Conservation (phyloP, 2,113 vertebrate genomes). For the Tachuris rubrigastra region DNA sequence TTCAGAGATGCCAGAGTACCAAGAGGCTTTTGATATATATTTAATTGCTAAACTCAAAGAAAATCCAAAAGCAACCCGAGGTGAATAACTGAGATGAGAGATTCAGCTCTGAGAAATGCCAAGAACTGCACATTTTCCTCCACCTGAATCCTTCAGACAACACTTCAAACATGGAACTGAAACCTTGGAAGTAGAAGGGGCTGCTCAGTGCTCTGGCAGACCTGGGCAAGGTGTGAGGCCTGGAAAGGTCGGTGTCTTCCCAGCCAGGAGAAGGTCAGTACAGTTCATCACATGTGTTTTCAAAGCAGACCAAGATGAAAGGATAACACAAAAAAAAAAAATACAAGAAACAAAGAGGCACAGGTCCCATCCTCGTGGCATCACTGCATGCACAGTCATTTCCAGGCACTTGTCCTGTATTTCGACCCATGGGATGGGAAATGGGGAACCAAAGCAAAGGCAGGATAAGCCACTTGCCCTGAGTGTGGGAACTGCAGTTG, state of each 20-base stretch:
- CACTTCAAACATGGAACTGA: neutral
- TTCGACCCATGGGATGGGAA: neutral
- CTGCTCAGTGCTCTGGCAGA: neutral
- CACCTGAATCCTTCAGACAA: neutral
- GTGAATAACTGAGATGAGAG: neutral
- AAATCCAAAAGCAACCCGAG: neutral
- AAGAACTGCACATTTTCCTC: neutral
- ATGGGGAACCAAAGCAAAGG: neutral
- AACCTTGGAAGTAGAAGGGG: neutral
- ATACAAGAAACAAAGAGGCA: accelerated
- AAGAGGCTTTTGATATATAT: conserved; percentile 47
- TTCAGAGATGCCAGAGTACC: neutral
- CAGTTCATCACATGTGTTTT: accelerated
- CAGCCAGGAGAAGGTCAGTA: neutral
- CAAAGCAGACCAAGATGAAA: neutral
- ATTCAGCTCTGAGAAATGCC: neutral
- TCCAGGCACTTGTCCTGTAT: neutral
- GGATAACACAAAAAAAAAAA: too few relatives aligned
- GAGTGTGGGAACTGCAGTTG: too few relatives aligned
- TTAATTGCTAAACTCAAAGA: conserved; percentile 52
- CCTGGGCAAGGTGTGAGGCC: neutral
- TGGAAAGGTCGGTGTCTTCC: neutral
- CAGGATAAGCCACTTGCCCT: neutral
- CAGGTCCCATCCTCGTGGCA: neutral
- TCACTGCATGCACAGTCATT: neutral